Evolutionary conservation across 2,113 vertebrate genomes (phyloP), one percentile per base, ranked within the genome.

Genomic region (Apteryx mantelli): DNA sequence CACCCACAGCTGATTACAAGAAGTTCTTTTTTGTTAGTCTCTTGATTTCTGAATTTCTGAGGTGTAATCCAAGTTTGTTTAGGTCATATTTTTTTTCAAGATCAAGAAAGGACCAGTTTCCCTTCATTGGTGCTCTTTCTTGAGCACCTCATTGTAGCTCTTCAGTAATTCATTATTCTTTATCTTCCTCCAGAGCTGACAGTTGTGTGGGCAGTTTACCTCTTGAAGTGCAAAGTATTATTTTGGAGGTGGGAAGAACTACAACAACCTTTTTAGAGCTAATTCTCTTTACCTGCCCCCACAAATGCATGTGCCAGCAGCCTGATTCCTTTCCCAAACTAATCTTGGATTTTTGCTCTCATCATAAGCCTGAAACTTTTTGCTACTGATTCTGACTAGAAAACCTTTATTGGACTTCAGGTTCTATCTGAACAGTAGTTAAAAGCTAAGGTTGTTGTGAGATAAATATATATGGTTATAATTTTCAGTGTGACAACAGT

Each of bases 211-310:
- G 95, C 64, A 82, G 82, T 94, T 96, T 89, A 97, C 95, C 85
- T 96, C 93, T 93, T 70, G 82, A 91, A 93, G 93, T 96, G 85
- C 66, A 58, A 82, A 94, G 88, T 95, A 89, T 94, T 96, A 93
- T 93, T 96, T 97, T 94, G 85, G 93, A 91, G 75, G 78, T 95
- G 95, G 74, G 70, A 96, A 97, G 86, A 96, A 87, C 82, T 92
- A 89, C 95, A 93, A 89, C 95, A 90, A 83, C 56, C 38, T 92
- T 85, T 89, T 52, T 82, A 87, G 86, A 95, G 83, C 95, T 93
- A 82, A 80, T 92, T 95, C 60, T 81, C 48, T 93, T 70, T 89
- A 86, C 26, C 7, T 94, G 66, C 92, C 63, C 75, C 88, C 95
- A 93, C 91, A 87, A 86, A 93, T 91, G 34, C 58, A 58, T 82